phyloP scores from a whole-genome alignment of 1,140 invertebrate species.

The Macrobrachium rosenbergii region DNA sequence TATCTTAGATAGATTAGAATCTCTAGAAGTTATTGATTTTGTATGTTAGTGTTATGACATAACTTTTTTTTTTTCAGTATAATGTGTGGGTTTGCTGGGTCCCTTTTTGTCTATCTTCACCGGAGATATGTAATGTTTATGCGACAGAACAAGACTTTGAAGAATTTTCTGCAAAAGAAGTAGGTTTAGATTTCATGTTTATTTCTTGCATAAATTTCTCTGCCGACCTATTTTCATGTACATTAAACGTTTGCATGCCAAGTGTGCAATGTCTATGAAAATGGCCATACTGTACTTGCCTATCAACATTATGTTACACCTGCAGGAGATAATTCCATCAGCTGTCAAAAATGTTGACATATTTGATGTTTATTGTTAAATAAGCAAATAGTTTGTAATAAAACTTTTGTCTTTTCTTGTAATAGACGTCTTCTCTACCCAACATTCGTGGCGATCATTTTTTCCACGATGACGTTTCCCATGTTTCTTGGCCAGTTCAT shows the following conservation, averaged over 20 bases:
- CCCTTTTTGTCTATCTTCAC: constrained; percentile 94
- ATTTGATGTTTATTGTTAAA: neutral
- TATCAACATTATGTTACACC: too few species aligned
- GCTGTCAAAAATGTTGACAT: too few species aligned
- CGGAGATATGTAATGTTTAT: constrained; percentile 95
- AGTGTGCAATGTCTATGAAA: too few species aligned
- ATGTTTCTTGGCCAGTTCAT: constrained; percentile 63
- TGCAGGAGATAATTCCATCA: neutral
- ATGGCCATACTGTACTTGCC: too few species aligned
- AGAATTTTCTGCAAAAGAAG: constrained; percentile 96
- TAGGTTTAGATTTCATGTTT: constrained; percentile 70
- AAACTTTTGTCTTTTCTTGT: neutral
- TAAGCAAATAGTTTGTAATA: neutral
- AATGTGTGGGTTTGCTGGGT: constrained; percentile 88
- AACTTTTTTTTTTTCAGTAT: constrained; percentile 74
- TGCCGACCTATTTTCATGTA: neutral
- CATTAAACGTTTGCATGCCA: too few species aligned
- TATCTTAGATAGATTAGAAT: too few species aligned
- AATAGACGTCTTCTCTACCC: constrained; percentile 65
- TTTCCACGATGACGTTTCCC: constrained; percentile 64
- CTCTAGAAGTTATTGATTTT: neutral
- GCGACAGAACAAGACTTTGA: constrained; percentile 92
- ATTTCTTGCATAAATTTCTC: neutral
- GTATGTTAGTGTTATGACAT: neutral
- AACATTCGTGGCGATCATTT: constrained; percentile 58